Conservation (phyloP, 2,797 vertebrate species). For the Sebastes minor region DNA sequence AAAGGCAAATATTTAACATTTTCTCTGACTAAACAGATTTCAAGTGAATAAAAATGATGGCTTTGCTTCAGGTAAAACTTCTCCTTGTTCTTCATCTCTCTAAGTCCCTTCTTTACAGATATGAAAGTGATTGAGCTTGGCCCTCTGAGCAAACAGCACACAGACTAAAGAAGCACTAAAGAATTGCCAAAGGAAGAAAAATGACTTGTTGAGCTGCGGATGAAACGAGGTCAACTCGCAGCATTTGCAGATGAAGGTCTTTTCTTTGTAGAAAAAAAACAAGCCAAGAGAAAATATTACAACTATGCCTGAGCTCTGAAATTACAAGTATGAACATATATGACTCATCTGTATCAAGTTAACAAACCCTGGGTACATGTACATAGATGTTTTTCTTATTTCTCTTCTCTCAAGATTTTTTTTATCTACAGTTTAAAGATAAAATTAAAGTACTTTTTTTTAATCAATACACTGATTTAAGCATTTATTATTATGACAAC, state of each 20-base stretch:
- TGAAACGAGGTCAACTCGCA: constrained; percentile 11
- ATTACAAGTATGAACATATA: background rate
- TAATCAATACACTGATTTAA: background rate
- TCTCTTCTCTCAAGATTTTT: too few species aligned
- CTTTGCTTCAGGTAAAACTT: background rate
- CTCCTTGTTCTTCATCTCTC: background rate
- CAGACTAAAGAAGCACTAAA: background rate
- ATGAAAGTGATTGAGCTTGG: background rate
- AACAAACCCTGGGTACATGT: background rate
- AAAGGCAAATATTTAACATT: background rate
- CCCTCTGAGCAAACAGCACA: background rate
- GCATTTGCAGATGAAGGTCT: background rate
- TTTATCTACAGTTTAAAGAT: background rate
- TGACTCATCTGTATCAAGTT: background rate
- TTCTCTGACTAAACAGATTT: background rate
- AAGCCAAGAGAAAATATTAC: background rate
- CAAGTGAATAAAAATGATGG: background rate
- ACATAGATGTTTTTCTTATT: background rate
- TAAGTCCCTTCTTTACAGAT: background rate
- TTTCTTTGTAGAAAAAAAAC: background rate
- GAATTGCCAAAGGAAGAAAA: background rate
- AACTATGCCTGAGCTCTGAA: background rate
- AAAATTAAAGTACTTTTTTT: background rate
- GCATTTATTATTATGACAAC: background rate
- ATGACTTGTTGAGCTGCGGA: background rate